Base-by-base conservation (phyloP, 2,888 invertebrate species). In the Pachymerium ferrugineum region DNA sequence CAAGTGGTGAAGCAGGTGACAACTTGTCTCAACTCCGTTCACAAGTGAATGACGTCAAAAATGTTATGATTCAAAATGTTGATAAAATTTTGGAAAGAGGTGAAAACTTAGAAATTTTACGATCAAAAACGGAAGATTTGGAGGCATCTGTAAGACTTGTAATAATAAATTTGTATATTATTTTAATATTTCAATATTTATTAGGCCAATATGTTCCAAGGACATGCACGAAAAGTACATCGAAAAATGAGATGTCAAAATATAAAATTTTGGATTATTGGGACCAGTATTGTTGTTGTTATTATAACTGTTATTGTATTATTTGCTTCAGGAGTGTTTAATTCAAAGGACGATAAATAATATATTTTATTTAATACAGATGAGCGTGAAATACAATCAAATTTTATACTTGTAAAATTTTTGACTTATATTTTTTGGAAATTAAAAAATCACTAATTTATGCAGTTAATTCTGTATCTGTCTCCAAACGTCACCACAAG, bases 11-110 rank as follows among this genome's bases (percentile, higher is more conserved):
- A 28, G 28, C 68, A 25, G 68, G 68, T 28, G 68, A 68, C 28
- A 28, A 19, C 3, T n/a, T 68, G 8, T 68, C 68, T 4, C 19
- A 68, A 28, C 28, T 68, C 8, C 19, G 28, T 5, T 19, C 30
- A 1, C 74, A 74, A 72, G 70, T 74, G 31, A 54, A 35, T 22
- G 74, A 74, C 19, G 74, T 74, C 1, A 47, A 74, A 72, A 54
- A 62, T 4, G 71, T 72, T 14, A 74, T 74, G 74, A 29, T 29
- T 1, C 29, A 74, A 28, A 74, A 74, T 19, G 71, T 74, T 1
- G 62, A 62, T 12, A 74, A 72, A 35, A 42, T 74, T 30, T 29
- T 74, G 25, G 71, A 74, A 29, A 42, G 74, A 54, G 74, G 74
- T 30, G 74, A 71, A 31, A 47, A 62, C 16, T 31, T 74, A 8